Evolutionary conservation across 2,797 vertebrate genomes (phyloP), one percentile per base, ranked within the genome.

Genomic region (Trachops cirrhosus): DNA sequence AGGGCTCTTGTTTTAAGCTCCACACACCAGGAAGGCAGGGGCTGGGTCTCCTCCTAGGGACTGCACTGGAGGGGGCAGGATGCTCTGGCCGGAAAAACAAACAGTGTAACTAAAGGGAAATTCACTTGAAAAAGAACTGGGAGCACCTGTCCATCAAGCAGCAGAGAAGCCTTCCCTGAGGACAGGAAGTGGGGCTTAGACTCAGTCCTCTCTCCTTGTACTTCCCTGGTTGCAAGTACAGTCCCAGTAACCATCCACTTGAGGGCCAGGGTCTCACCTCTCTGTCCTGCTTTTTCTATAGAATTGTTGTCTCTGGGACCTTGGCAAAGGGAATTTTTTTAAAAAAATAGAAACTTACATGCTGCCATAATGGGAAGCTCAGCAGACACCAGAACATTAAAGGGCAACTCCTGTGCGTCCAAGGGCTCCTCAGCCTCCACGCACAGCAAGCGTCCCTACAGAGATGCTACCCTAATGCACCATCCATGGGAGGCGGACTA

Each of bases 1-100:
- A 97, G 95, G 62, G 97, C 97, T 97, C 98, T 97, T 98, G 97
- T 98, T 98, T 97, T 98, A 98, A 98, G 97, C 93, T 96, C 96
- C 97, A 95, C 97, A 96, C 94, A 93, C 96, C 98, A 98, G 98
- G 98, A 98, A 98, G 97, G 97, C 96, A 73, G 97, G 97, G 98
- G 96, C 93, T 96, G 96, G 97, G 98, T 97, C 98, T 95, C 96
- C 98, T 96, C 97, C 97, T 97, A 89, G 83, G 97, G 96, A 91
- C 97, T 97, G 91, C 73, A 5, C 97, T 96, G 95, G 97, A 98
- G 94, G 86, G 96, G 97, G 96, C 98, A 98, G 98, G 98, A 98
- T 98, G 96, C 98, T 97, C 97, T 95, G 96, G 96, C 97, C 97
- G 97, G 97, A 98, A 98, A 98, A 97, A 94, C 97, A 98, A 98